Base-by-base conservation (phyloP, 2,888 invertebrate genomes). In the Heliconius hortense region DNA sequence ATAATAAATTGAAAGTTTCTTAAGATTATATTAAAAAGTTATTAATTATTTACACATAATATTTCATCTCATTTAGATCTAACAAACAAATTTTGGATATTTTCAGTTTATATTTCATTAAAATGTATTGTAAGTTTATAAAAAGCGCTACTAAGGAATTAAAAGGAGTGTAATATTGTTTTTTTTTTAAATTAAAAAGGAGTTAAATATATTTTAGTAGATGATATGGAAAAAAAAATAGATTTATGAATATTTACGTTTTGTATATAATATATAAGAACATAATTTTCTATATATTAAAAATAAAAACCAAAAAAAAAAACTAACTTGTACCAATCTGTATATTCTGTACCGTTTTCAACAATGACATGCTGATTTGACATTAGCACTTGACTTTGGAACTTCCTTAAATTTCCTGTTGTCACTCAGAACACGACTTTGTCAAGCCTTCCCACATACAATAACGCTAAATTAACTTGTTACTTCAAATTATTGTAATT, bases 301-400 rank as follows among this genome's bases (percentile, higher is more conserved):
- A 21, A 56, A 15, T 15, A 15, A 18, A 63, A 31, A 63, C 18
- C 21, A 4, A 21, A 18, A 31, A 63, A 63, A 63, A 21, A 48
- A 43, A 66, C 28, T 8, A 43, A 11, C 11, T 13, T 66, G 13
- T 24, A 39, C 3, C 15, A 43, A 24, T 66, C n/a, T 64, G 21
- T 64, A 39, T 66, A 66, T 13, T 66, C 39, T 66, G 24, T 43
- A 24, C 24, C 66, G 8, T 66, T 66, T 66, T 24, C 21, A 11
- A 24, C 66, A 66, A 43, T 66, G 24, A 39, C 66, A 43, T n/a
- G n/a, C 35, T n/a, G 64, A n/a, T 64, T 66, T 64, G 35, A 64
- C 39, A 66, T 66, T 43, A 66, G 24, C 15, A 66, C 24, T 66
- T 66, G 39, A 66, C 39, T 43, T 43, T 24, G 66, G 24, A 66